Evolutionary conservation across 1,140 invertebrate genomes (phyloP).

Genomic region (Dendroctonus ponderosae): DNA sequence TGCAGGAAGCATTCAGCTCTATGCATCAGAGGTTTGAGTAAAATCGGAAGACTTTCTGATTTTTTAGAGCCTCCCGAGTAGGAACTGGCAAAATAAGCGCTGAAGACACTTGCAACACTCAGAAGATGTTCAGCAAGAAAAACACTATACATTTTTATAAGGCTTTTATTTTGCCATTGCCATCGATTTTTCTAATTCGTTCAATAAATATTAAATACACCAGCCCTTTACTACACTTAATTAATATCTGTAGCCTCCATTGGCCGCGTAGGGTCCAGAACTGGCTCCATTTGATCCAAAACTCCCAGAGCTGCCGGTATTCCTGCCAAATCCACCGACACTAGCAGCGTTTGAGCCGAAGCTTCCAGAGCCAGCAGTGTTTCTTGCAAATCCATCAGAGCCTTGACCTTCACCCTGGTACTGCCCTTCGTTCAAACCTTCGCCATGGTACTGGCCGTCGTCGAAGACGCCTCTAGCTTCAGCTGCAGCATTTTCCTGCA

Average conservation of each 20-base stretch:
- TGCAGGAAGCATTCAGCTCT: too few species aligned
- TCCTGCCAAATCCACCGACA: neutral
- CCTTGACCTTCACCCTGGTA: slow-evolving; percentile 20
- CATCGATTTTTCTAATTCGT: neutral
- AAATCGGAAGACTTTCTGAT: too few species aligned
- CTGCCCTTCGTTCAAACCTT: slow-evolving; percentile 26
- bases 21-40: too few species aligned
- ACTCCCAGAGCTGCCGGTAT: neutral
- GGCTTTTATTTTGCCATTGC: too few species aligned
- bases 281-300: neutral
- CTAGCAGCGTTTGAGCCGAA: neutral
- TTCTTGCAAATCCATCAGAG: slow-evolving; percentile 4
- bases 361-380: neutral
- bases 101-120: too few species aligned
- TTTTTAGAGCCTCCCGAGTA: too few species aligned
- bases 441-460: slow-evolving; percentile 31
- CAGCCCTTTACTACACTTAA: neutral
- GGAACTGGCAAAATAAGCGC: too few species aligned
- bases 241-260: slow-evolving; percentile 22
- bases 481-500: slow-evolving; percentile 52
- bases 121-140: too few species aligned
- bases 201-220: slow-evolving; percentile 6
- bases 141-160: too few species aligned
- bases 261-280: slow-evolving; percentile 4
- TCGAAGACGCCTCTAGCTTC: slow-evolving; percentile 39